Evolutionary conservation across 2,888 invertebrate genomes (phyloP), one percentile per base, ranked within the genome.

Genomic region (Drosophila siamana): DNA sequence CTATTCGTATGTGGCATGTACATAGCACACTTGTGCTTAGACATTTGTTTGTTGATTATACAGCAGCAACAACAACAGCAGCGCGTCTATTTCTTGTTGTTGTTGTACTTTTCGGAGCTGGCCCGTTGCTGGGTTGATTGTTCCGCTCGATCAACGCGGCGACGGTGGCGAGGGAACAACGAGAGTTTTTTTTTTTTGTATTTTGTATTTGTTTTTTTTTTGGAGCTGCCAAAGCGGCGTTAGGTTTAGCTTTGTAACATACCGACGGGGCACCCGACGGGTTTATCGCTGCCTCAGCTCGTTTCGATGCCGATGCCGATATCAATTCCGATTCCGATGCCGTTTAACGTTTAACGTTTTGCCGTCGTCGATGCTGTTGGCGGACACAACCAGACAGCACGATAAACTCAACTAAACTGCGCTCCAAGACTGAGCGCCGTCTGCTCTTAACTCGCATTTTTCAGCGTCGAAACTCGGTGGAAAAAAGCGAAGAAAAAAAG

Each of bases 401-500:
- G 83, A 78, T 74, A 75, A 86, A 54, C 61, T 61, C 55, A 52
- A 40, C 61, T 28, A 46, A 61, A 61, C 61, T 61, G 55, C 7
- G 61, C 61, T 61, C 46, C 61, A 46, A 26, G 24, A 26, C 74
- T 69, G 60, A 70, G 51, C 62, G 73, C 80, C 65, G 78, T 60
- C 73, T 78, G 69, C 89, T 91, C 90, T 90, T 91, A 90, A 90
- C 89, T 75, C 57, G 73, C 78, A 74, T 81, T 81, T 79, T 73
- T 71, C 28, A 56, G 52, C 40, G 22, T 38, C 22, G 22, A 4
- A 40, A 40, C 30, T 40, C 19, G 54, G 33, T 36, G n/a, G 26
- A 24, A 36, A 50, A 36, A 51, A 51, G 33, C 26, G 26, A 61
- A 36, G 16, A 13, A 56, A 54, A 54, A 61, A 61, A 55, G 22